Conservation (phyloP, 1,140 invertebrate genomes). For the Lucilia cuprina region DNA sequence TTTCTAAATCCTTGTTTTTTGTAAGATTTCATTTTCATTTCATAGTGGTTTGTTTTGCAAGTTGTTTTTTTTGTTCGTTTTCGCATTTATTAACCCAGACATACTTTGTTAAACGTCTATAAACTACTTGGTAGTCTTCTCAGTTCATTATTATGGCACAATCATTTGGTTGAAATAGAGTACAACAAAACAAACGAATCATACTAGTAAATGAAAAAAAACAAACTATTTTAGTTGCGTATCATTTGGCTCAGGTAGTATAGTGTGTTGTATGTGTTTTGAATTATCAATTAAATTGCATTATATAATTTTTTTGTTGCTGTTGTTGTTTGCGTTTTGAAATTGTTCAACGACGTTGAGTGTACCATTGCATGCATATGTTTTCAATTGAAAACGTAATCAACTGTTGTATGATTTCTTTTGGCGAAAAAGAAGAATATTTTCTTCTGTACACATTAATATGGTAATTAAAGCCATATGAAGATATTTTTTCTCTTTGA, state of each 20-base stretch:
- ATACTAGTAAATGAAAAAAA: background rate
- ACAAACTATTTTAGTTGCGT: background rate
- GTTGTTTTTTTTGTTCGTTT: background rate
- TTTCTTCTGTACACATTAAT: background rate
- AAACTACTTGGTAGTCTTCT: conserved; percentile 27
- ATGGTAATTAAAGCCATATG: background rate
- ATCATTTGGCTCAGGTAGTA: conserved; percentile 11
- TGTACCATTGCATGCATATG: background rate
- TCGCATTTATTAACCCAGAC: conserved; percentile 32
- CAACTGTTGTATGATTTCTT: background rate
- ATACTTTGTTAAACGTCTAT: conserved; percentile 21
- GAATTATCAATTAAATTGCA: conserved; percentile 30
- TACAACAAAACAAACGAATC: background rate
- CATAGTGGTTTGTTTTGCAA: conserved; percentile 19
- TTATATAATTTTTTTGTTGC: background rate
- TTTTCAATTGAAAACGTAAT: background rate
- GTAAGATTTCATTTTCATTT: conserved; percentile 23
- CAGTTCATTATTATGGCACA: background rate
- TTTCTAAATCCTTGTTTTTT: background rate
- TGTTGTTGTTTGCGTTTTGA: background rate
- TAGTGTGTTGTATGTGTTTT: conserved; percentile 9
- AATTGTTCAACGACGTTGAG: background rate
- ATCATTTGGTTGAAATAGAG: background rate
- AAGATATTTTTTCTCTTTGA: background rate
- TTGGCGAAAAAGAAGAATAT: background rate